Evolutionary conservation across 2,797 vertebrate genomes (phyloP).

Genomic region (Anguilla marmorata): DNA sequence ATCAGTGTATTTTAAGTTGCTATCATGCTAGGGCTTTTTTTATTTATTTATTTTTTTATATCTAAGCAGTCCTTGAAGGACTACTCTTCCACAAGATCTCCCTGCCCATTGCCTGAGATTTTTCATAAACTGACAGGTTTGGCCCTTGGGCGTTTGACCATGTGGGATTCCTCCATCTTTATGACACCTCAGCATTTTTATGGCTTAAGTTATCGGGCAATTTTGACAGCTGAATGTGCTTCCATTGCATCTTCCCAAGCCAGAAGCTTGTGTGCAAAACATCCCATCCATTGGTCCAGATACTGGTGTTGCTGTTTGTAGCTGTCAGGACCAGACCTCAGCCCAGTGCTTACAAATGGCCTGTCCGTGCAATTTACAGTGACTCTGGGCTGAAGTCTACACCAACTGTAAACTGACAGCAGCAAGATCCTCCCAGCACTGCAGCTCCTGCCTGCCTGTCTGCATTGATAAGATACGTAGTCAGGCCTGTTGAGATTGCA

Average conservation of each 20-base stretch:
- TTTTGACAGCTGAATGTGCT: constrained; percentile 1
- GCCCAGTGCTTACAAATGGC: neutral
- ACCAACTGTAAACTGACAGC: neutral
- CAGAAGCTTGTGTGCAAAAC: neutral
- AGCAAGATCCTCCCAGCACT: neutral
- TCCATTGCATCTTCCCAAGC: neutral
- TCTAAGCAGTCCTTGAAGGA: neutral
- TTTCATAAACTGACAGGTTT: neutral
- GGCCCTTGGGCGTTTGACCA: neutral
- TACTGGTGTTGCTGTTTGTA: neutral
- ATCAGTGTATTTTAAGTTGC: neutral
- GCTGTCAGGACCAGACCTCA: neutral
- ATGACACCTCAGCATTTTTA: neutral
- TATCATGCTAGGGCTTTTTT: neutral
- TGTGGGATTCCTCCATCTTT: neutral
- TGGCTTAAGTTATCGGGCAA: neutral
- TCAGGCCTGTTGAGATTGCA: neutral
- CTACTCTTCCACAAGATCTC: neutral
- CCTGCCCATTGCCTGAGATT: constrained; percentile 1
- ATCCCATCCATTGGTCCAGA: neutral
- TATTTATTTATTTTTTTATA: neutral
- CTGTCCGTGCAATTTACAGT: neutral
- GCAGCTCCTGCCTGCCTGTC: constrained; percentile 24
- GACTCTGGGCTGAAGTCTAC: neutral
- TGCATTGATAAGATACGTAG: neutral